Base-by-base conservation (phyloP, 2,888 invertebrate genomes). In the Xanthorhoe spadicearia region DNA sequence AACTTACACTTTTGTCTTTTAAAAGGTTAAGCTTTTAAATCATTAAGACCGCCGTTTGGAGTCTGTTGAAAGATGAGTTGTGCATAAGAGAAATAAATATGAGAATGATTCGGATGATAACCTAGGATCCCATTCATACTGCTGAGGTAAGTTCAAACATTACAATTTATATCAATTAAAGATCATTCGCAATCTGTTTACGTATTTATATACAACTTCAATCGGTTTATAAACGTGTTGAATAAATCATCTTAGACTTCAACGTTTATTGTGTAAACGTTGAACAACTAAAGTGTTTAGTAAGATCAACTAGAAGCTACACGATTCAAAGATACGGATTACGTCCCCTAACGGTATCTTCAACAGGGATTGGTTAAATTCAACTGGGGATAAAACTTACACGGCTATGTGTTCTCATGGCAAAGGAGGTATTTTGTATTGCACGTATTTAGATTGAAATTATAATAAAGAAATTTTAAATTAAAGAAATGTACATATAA, bases 271-370 rank as follows among this genome's bases (percentile, higher is more conserved):
- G 35, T 43, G 38, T 13, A 38, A 38, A 38, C 38, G 38, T 38
- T 2, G 38, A 38, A 38, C 38, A 13, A 38, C 46, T 15, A 3
- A n/a, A 46, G n/a, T 46, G 15, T 17, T 60, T 10, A 46, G 6
- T 35, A 49, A 49, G 50, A 50, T 35, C 49, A 58, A 43, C 58
- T 58, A 58, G 18, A 50, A 58, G 35, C 58, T 49, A 18, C 18
- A 19, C 8, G 17, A 38, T n/a, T 9, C 58, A 35, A 58, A 50
- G 58, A 59, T 18, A 50, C 7, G 35, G 50, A 58, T 50, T 38
- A 58, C 35, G 38, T 43, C 43, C 15, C 23, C 35, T 43, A 23
- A 15, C 38, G 43, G 43, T 15, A 38, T 32, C 35, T 43, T 51
- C n/a, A 51, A 51, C 38, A 50, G 15, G 17, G 17, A 48, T 35